phyloP scores from a whole-genome alignment of 2,888 invertebrate species.

The Acrocera orbiculus region DNA sequence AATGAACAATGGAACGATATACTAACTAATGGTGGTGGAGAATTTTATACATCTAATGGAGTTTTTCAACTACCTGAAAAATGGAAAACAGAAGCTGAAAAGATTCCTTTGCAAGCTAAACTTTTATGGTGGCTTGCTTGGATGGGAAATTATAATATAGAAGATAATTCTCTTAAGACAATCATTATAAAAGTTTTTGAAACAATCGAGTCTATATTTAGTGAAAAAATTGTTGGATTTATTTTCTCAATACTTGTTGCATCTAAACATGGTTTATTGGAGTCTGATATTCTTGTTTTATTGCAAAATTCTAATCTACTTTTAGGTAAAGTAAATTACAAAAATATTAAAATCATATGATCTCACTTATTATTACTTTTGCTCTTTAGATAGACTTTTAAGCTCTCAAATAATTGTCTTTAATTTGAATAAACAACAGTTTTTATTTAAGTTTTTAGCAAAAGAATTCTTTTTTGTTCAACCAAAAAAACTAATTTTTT shows the following conservation, averaged over 20 bases:
- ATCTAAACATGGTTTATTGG: conserved; percentile 59
- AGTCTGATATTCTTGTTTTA: conserved; percentile 57
- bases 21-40: conserved; percentile 25
- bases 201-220: conserved; percentile 51
- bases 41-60: conserved; percentile 27
- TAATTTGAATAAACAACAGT: no score
- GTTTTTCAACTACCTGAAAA: conserved; percentile 24
- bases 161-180: conserved; percentile 36
- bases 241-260: conserved; percentile 56
- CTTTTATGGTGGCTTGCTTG: conserved; percentile 45
- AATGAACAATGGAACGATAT: conserved; percentile 28
- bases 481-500: no score
- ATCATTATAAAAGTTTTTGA: conserved; percentile 44
- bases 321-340: no score
- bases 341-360: no score
- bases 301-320: conserved; percentile 13
- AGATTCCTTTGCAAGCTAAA: conserved; percentile 28
- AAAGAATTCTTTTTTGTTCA: no score
- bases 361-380: no score
- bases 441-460: no score
- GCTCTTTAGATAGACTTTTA: not conserved
- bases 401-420: not conserved
- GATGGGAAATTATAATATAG: conserved; percentile 38
- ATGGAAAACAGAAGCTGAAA: conserved; percentile 23
- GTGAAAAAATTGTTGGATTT: conserved; percentile 43